These are phyloP conservation scores for Acrocyrtus sp. DNA, from an alignment of 2,888 invertebrate genomes.

Conservation along the genomic window DNA sequence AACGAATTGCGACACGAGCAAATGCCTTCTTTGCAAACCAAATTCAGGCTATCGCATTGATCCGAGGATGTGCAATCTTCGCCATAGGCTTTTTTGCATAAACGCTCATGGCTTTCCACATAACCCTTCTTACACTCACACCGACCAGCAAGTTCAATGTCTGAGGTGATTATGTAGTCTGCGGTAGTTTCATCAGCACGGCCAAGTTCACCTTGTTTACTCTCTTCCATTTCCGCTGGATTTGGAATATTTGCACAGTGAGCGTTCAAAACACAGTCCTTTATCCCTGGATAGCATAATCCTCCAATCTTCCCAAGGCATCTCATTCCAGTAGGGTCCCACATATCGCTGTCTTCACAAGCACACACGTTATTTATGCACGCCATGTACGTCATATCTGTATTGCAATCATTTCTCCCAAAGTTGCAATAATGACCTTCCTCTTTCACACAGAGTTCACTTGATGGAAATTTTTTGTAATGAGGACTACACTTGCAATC, in stretches of 20 bases:
- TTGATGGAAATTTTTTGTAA: conserved; percentile 10
- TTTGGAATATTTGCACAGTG: conserved; percentile 23
- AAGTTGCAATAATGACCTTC: conserved; percentile 28
- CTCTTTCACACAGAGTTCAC: conserved; percentile 25
- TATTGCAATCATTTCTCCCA: conserved; percentile 24
- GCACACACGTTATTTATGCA: conserved; percentile 37
- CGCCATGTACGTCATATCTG: conserved; percentile 16
- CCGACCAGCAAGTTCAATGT: conserved; percentile 30
- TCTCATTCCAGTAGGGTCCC: conserved; percentile 12
- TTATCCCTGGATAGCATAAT: conserved; percentile 35
- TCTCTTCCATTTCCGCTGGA: no score
- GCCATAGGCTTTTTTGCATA: conserved; percentile 27
- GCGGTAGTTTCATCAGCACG: neutral
- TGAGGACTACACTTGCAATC: conserved; percentile 10
- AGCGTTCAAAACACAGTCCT: conserved; percentile 26
- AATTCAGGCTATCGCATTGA: conserved; percentile 29
- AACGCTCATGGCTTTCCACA: conserved; percentile 23
- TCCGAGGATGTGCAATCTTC: conserved; percentile 15
- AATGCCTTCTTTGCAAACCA: conserved; percentile 39
- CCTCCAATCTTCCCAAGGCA: conserved; percentile 33
- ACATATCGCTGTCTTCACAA: conserved; percentile 42
- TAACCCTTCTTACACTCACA: conserved; percentile 25
- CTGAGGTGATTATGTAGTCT: conserved; percentile 12
- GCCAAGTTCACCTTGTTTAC: neutral
- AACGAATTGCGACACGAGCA: conserved; percentile 24